Evolutionary conservation across 1,140 invertebrate genomes (phyloP).

Genomic region (Cydia amplana): DNA sequence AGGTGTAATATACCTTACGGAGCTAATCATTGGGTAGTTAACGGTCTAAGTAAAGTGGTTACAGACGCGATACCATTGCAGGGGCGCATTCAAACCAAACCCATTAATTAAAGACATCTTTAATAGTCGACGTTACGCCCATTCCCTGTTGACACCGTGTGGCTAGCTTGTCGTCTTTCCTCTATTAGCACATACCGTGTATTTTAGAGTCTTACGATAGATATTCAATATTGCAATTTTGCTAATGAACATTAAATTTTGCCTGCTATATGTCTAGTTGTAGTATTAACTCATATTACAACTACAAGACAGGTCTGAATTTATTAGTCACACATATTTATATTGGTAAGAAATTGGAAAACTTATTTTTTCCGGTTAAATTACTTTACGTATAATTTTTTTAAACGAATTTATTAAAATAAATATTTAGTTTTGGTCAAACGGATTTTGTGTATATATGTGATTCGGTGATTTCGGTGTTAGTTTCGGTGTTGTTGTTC

Average conservation of each 20-base stretch:
- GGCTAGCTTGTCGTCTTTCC: neutral
- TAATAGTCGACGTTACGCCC: neutral
- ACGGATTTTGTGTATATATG: too few relatives aligned
- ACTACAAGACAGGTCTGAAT: neutral
- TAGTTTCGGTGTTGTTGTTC: too few relatives aligned
- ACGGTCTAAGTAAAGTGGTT: too few relatives aligned
- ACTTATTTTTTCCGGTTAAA: neutral
- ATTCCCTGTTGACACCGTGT: neutral
- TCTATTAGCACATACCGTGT: neutral
- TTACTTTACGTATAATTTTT: too few relatives aligned
- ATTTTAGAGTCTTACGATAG: neutral
- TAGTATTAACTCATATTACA: too few relatives aligned
- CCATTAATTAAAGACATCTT: conserved; percentile 3
- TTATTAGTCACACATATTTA: too few relatives aligned
- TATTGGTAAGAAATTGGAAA: neutral
- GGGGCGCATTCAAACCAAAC: neutral
- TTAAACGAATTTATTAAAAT: too few relatives aligned
- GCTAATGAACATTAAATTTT: neutral
- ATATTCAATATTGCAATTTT: neutral
- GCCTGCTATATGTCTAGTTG: too few relatives aligned
- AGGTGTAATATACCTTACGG: too few relatives aligned
- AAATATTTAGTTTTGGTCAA: too few relatives aligned
- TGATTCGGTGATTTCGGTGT: too few relatives aligned
- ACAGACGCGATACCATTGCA: neutral
- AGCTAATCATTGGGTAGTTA: too few relatives aligned